phyloP scores from a whole-genome alignment of 2,113 vertebrate genomes.

The Ploceus nigricollis region DNA sequence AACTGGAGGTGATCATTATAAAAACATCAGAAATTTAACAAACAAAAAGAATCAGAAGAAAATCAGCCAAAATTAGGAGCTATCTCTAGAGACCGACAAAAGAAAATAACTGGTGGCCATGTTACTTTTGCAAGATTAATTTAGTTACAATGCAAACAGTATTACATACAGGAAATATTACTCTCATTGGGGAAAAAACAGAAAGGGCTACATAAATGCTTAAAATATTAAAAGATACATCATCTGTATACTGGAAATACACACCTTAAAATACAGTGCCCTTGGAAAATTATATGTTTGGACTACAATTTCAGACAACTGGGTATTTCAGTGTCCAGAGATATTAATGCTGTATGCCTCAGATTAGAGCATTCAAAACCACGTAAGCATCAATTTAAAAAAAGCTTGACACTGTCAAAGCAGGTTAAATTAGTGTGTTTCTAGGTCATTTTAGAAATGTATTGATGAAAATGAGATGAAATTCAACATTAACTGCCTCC shows the following conservation, averaged over 20 bases:
- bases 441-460: not conserved
- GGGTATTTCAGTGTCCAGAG: not conserved
- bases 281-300: not conserved
- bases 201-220: not conserved
- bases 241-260: not conserved
- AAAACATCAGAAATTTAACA: not conserved
- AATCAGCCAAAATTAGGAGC: not conserved
- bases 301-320: not conserved
- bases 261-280: not conserved
- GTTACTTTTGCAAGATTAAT: not conserved
- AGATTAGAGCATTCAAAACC: not conserved
- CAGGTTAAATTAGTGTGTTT: not conserved
- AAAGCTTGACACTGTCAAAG: rapidly evolving
- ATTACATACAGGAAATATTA: not conserved
- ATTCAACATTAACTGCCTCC: not conserved
- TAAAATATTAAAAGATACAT: not conserved
- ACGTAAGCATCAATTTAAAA: not conserved
- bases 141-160: not conserved
- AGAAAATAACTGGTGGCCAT: not conserved
- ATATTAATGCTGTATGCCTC: not conserved
- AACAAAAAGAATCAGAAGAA: not conserved
- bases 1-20: not conserved
- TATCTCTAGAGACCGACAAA: not conserved
- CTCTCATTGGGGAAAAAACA: not conserved
- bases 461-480: not conserved